Evolutionary conservation across 2,113 vertebrate genomes (phyloP).

Genomic region (Colius striatus): DNA sequence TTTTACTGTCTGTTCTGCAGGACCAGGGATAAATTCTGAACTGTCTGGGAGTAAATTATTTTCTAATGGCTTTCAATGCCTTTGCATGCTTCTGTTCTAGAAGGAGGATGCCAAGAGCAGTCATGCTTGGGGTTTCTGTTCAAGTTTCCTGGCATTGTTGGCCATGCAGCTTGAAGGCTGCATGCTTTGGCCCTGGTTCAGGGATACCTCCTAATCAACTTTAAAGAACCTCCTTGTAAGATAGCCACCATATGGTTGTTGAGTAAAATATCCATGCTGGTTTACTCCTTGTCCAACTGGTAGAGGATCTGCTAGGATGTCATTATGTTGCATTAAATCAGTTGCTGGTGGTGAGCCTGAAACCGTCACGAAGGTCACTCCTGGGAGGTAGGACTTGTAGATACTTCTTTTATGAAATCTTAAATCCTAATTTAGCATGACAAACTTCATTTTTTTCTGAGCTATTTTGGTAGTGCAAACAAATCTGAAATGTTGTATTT

Average conservation of each 20-base stretch:
- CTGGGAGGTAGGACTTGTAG: neutral
- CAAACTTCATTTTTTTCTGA: neutral
- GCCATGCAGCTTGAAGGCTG: neutral
- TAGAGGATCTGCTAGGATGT: neutral
- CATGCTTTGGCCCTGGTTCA: neutral
- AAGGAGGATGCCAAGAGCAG: neutral
- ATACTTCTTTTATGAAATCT: neutral
- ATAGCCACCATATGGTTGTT: neutral
- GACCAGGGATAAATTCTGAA: neutral
- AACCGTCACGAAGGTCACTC: neutral
- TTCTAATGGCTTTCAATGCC: neutral
- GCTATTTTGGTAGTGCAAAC: neutral
- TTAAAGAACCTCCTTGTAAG: neutral
- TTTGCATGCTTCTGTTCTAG: neutral
- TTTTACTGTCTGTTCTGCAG: neutral
- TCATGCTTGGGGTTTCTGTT: neutral
- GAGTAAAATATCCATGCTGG: neutral
- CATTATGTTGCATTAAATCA: neutral
- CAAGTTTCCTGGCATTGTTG: neutral
- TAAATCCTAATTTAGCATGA: neutral
- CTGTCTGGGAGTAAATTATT: neutral
- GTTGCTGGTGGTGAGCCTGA: neutral
- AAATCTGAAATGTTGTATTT: neutral
- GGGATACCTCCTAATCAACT: neutral
- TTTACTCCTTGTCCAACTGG: neutral